phyloP scores from a whole-genome alignment of 2,113 vertebrate species.

The Camelus dromedarius region DNA sequence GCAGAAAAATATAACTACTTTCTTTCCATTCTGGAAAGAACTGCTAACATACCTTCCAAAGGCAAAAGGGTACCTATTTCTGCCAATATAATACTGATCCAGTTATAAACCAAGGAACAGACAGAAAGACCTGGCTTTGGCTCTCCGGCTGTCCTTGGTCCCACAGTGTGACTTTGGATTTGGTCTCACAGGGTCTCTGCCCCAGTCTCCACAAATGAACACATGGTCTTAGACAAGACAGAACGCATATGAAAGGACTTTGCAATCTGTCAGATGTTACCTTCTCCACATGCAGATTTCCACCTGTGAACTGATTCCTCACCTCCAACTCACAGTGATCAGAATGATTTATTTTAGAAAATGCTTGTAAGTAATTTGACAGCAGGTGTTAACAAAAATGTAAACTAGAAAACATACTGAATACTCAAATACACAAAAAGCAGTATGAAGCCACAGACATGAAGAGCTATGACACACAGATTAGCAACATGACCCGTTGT shows the following conservation, averaged over 20 bases:
- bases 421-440: neutral
- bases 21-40: slow-evolving; percentile 14
- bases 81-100: slow-evolving; percentile 46
- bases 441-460: neutral
- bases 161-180: neutral
- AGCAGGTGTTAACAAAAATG: neutral
- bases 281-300: slow-evolving; percentile 31
- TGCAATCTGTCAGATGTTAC: neutral
- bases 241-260: neutral
- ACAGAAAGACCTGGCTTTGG: neutral
- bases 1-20: neutral
- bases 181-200: neutral
- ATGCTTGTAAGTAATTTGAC: neutral
- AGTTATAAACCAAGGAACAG: neutral
- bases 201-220: slow-evolving; percentile 1
- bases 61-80: neutral
- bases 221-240: neutral
- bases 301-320: slow-evolving; percentile 26
- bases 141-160: neutral
- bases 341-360: slow-evolving; percentile 56
- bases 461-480: neutral
- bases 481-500: neutral
- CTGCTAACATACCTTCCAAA: neutral
- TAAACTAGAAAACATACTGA: slow-evolving; percentile 8
- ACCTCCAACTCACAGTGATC: neutral